Evolutionary conservation across 2,888 invertebrate species (phyloP).

Genomic region (Drosophila phalerata): DNA sequence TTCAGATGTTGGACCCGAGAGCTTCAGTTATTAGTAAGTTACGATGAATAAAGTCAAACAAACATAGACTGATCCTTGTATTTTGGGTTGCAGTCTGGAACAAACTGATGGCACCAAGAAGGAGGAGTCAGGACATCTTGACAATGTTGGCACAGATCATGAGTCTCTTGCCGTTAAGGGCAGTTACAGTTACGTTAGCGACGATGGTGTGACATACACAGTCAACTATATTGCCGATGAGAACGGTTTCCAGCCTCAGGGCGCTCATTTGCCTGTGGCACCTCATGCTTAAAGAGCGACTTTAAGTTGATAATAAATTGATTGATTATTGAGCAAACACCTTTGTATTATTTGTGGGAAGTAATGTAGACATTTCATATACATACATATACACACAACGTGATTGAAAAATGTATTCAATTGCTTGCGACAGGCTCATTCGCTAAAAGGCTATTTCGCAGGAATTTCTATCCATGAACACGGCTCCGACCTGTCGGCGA

Average conservation of each 20-base stretch:
- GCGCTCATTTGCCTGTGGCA: conserved; percentile 73
- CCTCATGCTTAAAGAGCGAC: conserved; percentile 41
- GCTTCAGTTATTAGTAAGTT: conserved; percentile 85
- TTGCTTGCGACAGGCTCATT: too few relatives aligned
- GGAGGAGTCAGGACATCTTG: fast-evolving
- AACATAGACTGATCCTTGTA: not conserved
- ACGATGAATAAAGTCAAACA: not conserved
- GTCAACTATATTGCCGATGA: conserved; percentile 84
- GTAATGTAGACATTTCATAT: too few relatives aligned
- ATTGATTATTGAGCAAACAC: conserved; percentile 39
- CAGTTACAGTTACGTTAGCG: conserved; percentile 60
- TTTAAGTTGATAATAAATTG: conserved; percentile 19
- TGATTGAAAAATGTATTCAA: too few relatives aligned
- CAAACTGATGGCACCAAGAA: not conserved
- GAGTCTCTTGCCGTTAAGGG: conserved; percentile 72
- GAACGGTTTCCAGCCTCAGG: conserved; percentile 86
- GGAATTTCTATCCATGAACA: too few relatives aligned
- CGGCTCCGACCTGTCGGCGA: not conserved
- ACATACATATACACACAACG: too few relatives aligned
- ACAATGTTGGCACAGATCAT: conserved; percentile 59
- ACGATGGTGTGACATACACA: conserved; percentile 70
- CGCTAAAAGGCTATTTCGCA: too few relatives aligned
- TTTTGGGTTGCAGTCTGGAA: conserved; percentile 28
- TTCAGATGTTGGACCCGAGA: conserved; percentile 84
- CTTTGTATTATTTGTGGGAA: not conserved